Evolutionary conservation across 1,140 invertebrate species (phyloP).

Genomic region (Whitmania pigra): DNA sequence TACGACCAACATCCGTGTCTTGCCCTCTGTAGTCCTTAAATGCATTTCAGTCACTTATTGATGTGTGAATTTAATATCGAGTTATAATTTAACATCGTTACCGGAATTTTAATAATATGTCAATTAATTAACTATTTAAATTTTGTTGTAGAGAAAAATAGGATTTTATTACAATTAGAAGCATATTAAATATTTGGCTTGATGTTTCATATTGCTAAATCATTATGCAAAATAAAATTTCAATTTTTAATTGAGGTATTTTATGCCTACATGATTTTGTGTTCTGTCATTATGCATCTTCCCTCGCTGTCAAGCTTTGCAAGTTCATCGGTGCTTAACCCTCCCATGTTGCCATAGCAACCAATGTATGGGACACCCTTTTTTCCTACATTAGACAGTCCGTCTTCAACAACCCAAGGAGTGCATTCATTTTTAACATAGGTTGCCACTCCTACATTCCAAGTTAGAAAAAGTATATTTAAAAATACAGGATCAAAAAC

Average conservation of each 20-base stretch:
- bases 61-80: too few species aligned
- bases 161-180: neutral
- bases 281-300: conserved; percentile 46
- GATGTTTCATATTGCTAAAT: neutral
- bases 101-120: too few species aligned
- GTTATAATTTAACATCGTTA: too few species aligned
- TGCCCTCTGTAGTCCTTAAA: conserved; percentile 25
- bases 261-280: conserved; percentile 37
- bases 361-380: conserved; percentile 28
- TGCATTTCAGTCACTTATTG: too few species aligned
- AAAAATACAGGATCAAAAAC: neutral
- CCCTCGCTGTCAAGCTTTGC: conserved; percentile 45
- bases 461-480: conserved; percentile 18
- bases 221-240: neutral
- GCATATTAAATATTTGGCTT: neutral
- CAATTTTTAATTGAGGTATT: neutral
- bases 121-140: too few species aligned
- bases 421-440: conserved; percentile 40
- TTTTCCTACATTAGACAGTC: conserved; percentile 32
- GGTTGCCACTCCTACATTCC: conserved; percentile 44
- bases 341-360: conserved; percentile 33
- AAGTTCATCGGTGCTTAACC: conserved; percentile 37
- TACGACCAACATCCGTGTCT: conserved; percentile 36
- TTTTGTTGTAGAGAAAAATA: too few species aligned
- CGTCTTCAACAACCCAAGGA: conserved; percentile 45